Conservation (phyloP, 1,140 invertebrate genomes). For the Battus philenor region DNA sequence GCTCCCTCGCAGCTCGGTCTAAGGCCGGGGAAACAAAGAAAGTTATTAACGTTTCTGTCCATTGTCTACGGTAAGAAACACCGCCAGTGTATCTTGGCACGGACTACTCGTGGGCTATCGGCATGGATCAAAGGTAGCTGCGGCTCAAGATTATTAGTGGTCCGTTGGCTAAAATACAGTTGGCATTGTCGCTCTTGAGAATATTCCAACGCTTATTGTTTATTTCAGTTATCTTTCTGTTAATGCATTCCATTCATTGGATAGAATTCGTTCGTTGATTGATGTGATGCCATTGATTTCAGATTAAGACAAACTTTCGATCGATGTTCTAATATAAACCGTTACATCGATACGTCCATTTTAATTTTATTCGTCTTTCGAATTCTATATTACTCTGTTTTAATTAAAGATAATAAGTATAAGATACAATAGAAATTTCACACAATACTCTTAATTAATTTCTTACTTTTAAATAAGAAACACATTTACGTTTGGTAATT, state of each 20-base stretch:
- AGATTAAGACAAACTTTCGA: constrained; percentile 7
- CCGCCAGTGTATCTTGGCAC: constrained; percentile 33
- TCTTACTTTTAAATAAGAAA: not conserved
- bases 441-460: not conserved
- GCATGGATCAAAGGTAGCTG: constrained; percentile 23
- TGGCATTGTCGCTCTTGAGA: constrained; percentile 42
- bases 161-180: constrained; percentile 43
- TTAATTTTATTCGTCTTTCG: not conserved
- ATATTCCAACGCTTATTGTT: constrained; percentile 40
- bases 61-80: constrained; percentile 45
- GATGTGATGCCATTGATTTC: constrained; percentile 26
- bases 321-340: constrained; percentile 1
- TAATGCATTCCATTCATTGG: constrained; percentile 16
- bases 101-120: constrained; percentile 24
- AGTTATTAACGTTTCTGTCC: constrained; percentile 59
- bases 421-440: not conserved
- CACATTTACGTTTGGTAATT: too few relatives aligned
- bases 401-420: not conserved
- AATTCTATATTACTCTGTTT: not conserved
- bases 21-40: constrained; percentile 49
- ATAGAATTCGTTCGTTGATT: constrained; percentile 33
- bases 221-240: constrained; percentile 32
- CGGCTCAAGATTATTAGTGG: constrained; percentile 30
- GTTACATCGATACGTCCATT: not conserved
- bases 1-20: constrained; percentile 27